These are phyloP conservation scores for Dromiciops gliroides DNA, from an alignment of 2,113 vertebrate genomes.

Conservation along the genomic window DNA sequence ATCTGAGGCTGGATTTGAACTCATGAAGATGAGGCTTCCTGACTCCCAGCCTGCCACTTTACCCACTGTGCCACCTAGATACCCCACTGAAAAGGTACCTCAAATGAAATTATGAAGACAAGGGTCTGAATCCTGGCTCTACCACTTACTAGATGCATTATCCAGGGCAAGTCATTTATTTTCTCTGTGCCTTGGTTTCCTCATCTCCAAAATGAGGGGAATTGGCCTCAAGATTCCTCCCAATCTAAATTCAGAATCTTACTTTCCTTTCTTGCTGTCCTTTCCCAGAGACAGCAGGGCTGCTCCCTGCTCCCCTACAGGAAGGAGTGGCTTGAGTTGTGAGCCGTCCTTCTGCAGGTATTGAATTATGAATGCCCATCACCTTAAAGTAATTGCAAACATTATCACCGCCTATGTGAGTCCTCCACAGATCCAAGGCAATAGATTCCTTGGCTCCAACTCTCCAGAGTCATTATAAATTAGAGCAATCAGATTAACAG, in stretches of 20 bases:
- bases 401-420: background rate
- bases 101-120: background rate
- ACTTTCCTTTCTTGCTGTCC: background rate
- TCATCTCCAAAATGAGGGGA: background rate
- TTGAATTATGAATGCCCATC: conserved; percentile 67
- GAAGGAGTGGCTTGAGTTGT: background rate
- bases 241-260: background rate
- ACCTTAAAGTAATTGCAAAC: conserved; percentile 55
- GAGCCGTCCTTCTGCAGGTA: conserved; percentile 24
- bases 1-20: background rate
- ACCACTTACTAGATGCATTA: background rate
- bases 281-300: background rate
- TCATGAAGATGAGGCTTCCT: background rate
- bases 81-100: background rate
- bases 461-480: conserved; percentile 75
- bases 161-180: background rate
- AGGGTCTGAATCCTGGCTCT: background rate
- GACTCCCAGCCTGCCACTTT: background rate
- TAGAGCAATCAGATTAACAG: conserved; percentile 77
- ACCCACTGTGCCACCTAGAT: background rate
- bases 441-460: conserved; percentile 61
- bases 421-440: conserved; percentile 40
- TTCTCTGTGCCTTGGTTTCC: background rate
- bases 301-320: background rate
- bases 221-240: background rate